These are phyloP conservation scores for Oxygymnocypris stewartii DNA, from an alignment of 2,113 vertebrate species.

Conservation along the genomic window DNA sequence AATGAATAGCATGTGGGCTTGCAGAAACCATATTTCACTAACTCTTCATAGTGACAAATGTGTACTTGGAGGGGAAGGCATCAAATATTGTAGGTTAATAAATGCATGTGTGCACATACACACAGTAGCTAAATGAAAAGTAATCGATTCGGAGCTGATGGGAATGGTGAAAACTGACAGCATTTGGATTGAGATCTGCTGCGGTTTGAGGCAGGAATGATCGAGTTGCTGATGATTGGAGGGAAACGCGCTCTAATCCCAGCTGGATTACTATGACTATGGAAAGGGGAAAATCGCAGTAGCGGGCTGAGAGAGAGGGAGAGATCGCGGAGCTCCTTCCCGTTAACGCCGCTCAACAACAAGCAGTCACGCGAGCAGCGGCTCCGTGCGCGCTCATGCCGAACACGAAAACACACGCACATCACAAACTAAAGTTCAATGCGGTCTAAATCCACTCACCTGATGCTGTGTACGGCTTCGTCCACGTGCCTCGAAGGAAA, in stretches of 20 bases:
- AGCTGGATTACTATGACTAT: constrained; percentile 36
- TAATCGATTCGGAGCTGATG: neutral
- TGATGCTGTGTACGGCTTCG: constrained; percentile 61
- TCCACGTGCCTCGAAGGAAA: constrained; percentile 63
- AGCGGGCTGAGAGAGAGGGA: constrained; percentile 30
- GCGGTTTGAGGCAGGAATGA: neutral
- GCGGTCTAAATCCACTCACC: constrained; percentile 75
- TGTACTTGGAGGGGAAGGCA: neutral
- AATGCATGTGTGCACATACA: neutral
- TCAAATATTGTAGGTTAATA: neutral
- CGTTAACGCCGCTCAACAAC: constrained; percentile 21
- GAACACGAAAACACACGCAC: constrained; percentile 11
- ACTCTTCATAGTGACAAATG: neutral
- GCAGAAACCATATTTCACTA: neutral
- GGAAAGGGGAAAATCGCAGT: constrained; percentile 28
- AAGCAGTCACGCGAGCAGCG: constrained; percentile 23
- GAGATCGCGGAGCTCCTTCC: constrained; percentile 13
- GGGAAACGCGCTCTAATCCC: constrained; percentile 43
- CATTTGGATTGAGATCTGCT: neutral
- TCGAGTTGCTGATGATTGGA: constrained; percentile 50
- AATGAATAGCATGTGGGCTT: neutral
- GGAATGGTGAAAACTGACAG: neutral
- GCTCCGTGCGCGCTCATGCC: neutral
- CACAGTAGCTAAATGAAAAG: neutral
- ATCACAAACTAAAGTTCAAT: constrained; percentile 64